Percentiles rank a stretch among this genome's conserved stretches.
Evolutionary conservation across 1,140 invertebrate species (phyloP).

Genomic region (Elymnias hypermnestra): DNA sequence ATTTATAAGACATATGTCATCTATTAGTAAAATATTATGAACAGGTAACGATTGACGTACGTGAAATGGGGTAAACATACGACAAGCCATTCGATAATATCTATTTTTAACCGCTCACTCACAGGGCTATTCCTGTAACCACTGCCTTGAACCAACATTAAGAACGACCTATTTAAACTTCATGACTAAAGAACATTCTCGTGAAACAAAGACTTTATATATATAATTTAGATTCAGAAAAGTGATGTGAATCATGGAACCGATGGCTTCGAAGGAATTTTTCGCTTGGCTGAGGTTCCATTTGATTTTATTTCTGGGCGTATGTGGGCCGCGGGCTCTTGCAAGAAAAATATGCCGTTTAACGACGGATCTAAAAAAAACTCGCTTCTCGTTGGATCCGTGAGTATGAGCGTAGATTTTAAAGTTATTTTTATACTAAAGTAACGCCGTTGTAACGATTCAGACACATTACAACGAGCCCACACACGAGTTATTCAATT

Average conservation of each 20-base stretch:
- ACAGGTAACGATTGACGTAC: constrained; percentile 14
- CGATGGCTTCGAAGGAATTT: constrained; percentile 15
- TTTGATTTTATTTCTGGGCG: constrained; percentile 7
- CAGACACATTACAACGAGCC: not conserved
- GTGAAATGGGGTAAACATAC: constrained; percentile 29
- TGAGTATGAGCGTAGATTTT: not conserved
- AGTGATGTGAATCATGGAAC: constrained; percentile 11
- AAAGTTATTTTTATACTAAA: not conserved
- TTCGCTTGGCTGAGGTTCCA: constrained; percentile 9
- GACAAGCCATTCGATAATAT: constrained; percentile 23
- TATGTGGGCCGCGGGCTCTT: constrained; percentile 14
- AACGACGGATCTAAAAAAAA: constrained; percentile 16
- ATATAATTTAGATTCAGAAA: too few relatives aligned
- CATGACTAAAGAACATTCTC: constrained; percentile 48
- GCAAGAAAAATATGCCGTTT: constrained; percentile 13
- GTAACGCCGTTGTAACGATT: constrained; percentile 4
- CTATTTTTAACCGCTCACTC: constrained; percentile 55
- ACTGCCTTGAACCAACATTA: constrained; percentile 52
- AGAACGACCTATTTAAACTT: constrained; percentile 54
- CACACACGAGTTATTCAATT: too few relatives aligned
- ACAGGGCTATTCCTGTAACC: constrained; percentile 46
- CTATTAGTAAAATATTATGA: not conserved
- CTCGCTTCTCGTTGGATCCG: not conserved
- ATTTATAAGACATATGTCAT: too few relatives aligned
- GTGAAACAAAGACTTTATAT: constrained; percentile 27